These are phyloP conservation scores for Auanema freiburgensis DNA, from an alignment of 2,888 invertebrate genomes.

Conservation along the genomic window DNA sequence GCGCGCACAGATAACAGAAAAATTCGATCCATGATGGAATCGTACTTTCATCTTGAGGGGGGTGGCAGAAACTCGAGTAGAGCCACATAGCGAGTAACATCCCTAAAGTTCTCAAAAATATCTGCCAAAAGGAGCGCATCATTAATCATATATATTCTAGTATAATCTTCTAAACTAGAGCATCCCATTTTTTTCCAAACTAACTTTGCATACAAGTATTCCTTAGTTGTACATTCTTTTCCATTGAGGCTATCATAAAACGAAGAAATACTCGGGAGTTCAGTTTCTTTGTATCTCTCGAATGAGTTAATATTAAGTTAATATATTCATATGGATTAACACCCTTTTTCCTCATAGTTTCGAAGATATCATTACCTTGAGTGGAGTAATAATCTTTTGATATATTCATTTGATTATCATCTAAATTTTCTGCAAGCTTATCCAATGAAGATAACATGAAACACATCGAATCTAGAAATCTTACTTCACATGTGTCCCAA, in stretches of 20 bases:
- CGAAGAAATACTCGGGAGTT: slow-evolving; percentile 31
- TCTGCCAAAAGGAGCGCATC: neutral
- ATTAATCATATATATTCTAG: too few relatives aligned
- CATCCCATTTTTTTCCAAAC: slow-evolving; percentile 46
- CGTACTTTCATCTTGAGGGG: too few relatives aligned
- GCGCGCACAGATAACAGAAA: too few relatives aligned
- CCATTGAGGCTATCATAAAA: slow-evolving; percentile 41
- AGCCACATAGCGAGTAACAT: too few relatives aligned
- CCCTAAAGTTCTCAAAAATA: neutral
- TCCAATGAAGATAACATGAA: slow-evolving; percentile 29
- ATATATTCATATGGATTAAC: slow-evolving; percentile 62
- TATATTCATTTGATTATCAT: slow-evolving; percentile 23
- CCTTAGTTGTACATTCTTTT: too few relatives aligned
- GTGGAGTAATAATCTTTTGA: slow-evolving; percentile 24
- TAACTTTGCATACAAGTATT: slow-evolving; percentile 44
- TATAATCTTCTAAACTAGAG: too few relatives aligned
- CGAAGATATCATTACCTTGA: slow-evolving; percentile 19
- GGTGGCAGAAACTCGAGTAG: too few relatives aligned
- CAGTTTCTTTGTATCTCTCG: slow-evolving; percentile 45
- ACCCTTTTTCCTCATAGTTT: slow-evolving; percentile 44
- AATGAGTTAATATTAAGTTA: too few relatives aligned
- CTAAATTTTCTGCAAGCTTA: slow-evolving; percentile 40
- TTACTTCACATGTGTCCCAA: slow-evolving; percentile 23
- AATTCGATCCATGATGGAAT: too few relatives aligned
- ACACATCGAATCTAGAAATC: slow-evolving; percentile 47